Percentiles rank a stretch among this genome's conserved stretches.
These are phyloP conservation scores for Wiebesia pumilae DNA, from an alignment of 1,140 invertebrate genomes.

Conservation along the genomic window DNA sequence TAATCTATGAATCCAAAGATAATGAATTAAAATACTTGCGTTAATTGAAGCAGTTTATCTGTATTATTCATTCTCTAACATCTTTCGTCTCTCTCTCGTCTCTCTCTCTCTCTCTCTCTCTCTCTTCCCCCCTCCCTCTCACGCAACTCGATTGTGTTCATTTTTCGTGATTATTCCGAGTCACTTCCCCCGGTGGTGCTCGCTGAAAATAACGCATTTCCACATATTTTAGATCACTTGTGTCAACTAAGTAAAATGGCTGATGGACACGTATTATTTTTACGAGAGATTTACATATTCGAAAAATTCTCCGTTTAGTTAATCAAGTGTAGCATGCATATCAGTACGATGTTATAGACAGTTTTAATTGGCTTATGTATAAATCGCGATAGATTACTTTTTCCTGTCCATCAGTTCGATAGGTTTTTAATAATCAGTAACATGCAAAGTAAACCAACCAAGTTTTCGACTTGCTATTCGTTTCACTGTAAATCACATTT, in stretches of 20 bases:
- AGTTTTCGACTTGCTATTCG: background rate
- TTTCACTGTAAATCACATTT: too few species aligned
- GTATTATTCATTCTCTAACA: background rate
- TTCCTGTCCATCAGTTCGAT: conserved; percentile 54
- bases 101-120: conserved; percentile 15
- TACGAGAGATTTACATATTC: background rate
- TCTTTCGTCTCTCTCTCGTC: background rate
- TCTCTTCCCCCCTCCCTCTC: conserved; percentile 24
- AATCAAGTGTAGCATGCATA: conserved; percentile 8
- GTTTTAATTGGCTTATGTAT: background rate
- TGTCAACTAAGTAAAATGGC: conserved; percentile 1
- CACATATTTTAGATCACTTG: conserved; percentile 54
- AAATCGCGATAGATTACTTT: background rate
- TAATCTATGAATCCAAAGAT: too few species aligned
- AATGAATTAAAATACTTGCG: too few species aligned
- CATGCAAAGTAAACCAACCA: conserved; percentile 62
- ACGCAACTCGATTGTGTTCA: conserved; percentile 11
- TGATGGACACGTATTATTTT: conserved; percentile 33
- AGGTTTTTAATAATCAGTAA: conserved; percentile 50
- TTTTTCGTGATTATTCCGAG: conserved; percentile 31
- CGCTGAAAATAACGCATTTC: conserved; percentile 69
- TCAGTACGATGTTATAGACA: background rate
- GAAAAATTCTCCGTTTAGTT: background rate
- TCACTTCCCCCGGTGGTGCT: conserved; percentile 67
- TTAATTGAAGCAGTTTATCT: background rate